Evolutionary conservation across 1,140 invertebrate species (phyloP), one percentile per base, ranked within the genome.

Genomic region (Muscidifurax raptorellus): DNA sequence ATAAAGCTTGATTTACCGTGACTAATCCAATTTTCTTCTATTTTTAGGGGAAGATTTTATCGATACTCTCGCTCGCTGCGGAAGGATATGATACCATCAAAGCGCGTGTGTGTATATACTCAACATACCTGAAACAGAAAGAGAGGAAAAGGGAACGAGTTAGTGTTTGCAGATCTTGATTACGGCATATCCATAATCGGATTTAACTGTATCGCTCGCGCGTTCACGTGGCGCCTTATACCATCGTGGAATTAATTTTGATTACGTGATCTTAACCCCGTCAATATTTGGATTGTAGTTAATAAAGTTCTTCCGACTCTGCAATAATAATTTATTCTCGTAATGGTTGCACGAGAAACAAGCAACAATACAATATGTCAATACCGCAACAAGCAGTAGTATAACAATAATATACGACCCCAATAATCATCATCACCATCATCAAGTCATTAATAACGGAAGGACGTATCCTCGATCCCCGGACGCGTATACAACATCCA

Each of bases 1-100:
- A 77, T 75, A 77, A 77, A 77, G 27, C 44, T 59, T 59, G 27
- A 77, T 77, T 77, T 75, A 77, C 44, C 28, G 75, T 64, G 59
- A 59, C 44, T 59, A 77, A 77, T 77, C 18, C 47, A 32, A 52
- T 76, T 64, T 47, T 25, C 9, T 64, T 64, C 7, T 22, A 30
- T n/a, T 64, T 76, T 76, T 28, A 1, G 28, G 4, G 25, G 9
- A 30, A 64, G 47, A 75, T 77, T 77, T 64, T 59, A 77, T 64
- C 13, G 47, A 32, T 77, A 15, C 22, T 74, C 25, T 69, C 25
- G 25, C 27, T 7, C 22, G 22, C 52, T 59, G 2, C 22, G 6
- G 5, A 7, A 59, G 22, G 22, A 22, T 59, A 5, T 47, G 44
- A 47, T 47, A 59, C 5, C 52, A 59, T 22, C 52, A 4, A n/a